These are phyloP conservation scores for Masticophis lateralis DNA, from an alignment of 2,797 vertebrate species.

Conservation along the genomic window DNA sequence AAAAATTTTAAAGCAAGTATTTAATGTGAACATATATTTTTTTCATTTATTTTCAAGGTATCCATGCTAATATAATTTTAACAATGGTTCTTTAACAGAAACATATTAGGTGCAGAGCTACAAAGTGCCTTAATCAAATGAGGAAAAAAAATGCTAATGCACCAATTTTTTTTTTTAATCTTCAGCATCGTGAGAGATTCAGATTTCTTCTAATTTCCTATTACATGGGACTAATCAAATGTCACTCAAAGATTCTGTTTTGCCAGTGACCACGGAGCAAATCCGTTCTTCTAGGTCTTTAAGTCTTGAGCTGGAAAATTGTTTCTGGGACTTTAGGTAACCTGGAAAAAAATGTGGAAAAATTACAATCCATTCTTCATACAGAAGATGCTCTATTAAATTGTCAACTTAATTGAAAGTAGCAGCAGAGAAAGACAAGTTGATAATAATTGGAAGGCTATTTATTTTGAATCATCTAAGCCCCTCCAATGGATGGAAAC, in stretches of 20 bases:
- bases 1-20: conserved; percentile 37
- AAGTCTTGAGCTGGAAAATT: conserved; percentile 66
- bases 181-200: conserved; percentile 49
- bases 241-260: conserved; percentile 71
- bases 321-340: conserved; percentile 63
- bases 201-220: conserved; percentile 56
- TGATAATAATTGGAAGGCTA: conserved; percentile 43
- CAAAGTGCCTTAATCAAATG: conserved; percentile 46
- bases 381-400: conserved; percentile 66
- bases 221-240: conserved; percentile 62
- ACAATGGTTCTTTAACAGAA: conserved; percentile 13
- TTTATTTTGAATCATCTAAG: conserved; percentile 65
- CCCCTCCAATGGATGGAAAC: conserved; percentile 14
- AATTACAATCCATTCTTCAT: conserved; percentile 67
- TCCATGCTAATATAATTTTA: conserved; percentile 36
- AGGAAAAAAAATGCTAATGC: conserved; percentile 11
- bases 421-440: conserved; percentile 59
- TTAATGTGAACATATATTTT: conserved; percentile 8
- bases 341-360: conserved; percentile 63
- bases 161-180: conserved; percentile 32
- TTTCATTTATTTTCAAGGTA: background rate
- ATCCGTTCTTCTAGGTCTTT: conserved; percentile 68
- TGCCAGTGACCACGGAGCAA: conserved; percentile 65
- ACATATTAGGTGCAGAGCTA: background rate
- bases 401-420: conserved; percentile 76